A percentile compares a stretch with the other conserved stretches of the same genome.
Conservation (phyloP, 2,797 vertebrate species). For the Rhinatrema bivittatum region DNA sequence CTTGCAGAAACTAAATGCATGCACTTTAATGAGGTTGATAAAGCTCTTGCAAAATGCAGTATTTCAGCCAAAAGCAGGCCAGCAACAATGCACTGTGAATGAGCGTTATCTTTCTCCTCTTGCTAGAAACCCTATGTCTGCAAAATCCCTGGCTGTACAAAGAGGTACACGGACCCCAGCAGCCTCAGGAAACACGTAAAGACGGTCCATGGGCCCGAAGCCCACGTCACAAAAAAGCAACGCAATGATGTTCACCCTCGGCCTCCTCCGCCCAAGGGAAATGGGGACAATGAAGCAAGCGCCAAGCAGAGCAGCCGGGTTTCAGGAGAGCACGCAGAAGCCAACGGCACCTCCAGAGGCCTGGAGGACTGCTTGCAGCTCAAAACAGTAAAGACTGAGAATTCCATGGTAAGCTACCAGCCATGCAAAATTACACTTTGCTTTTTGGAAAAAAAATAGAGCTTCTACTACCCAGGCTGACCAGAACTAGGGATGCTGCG, state of each 20-base stretch:
- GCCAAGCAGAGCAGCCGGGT: conserved; percentile 58
- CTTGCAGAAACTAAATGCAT: no score
- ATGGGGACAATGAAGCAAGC: conserved; percentile 72
- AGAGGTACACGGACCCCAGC: conserved; percentile 95
- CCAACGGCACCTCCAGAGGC: conserved; percentile 69
- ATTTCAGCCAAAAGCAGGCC: no score
- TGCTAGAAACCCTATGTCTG: conserved; percentile 94
- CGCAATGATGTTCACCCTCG: conserved; percentile 73
- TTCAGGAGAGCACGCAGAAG: conserved; percentile 62
- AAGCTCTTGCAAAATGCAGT: no score
- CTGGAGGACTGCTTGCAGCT: conserved; percentile 76
- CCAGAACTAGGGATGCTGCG: no score
- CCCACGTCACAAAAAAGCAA: conserved; percentile 95
- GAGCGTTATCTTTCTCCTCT: neutral
- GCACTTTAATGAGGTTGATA: no score
- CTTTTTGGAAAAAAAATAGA: no score
- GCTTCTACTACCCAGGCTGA: no score
- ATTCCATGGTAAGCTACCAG: conserved; percentile 75
- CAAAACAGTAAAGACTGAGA: conserved; percentile 90
- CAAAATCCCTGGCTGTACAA: conserved; percentile 94
- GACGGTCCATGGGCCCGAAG: conserved; percentile 94
- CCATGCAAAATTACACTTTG: no score
- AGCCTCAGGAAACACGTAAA: conserved; percentile 97
- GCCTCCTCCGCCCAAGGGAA: conserved; percentile 69
- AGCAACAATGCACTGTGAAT: neutral